A percentile compares a stretch with the other conserved stretches of the same genome.
Conservation (phyloP, 2,888 invertebrate genomes). For the Scaptomyza caliginosa region DNA sequence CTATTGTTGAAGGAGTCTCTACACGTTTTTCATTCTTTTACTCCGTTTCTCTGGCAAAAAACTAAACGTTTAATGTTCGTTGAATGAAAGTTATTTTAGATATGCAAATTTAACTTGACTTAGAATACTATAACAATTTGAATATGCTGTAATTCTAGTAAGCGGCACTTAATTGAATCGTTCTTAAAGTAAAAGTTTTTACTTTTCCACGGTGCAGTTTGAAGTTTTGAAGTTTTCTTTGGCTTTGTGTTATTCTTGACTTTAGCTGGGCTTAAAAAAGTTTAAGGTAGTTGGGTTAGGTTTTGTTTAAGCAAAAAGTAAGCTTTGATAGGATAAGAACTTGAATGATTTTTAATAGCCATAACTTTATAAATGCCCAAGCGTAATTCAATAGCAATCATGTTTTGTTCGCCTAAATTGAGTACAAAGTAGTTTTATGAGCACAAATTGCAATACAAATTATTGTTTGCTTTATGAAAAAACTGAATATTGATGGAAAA, state of each 20-base stretch:
- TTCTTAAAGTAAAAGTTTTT: not conserved
- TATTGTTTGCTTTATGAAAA: not conserved
- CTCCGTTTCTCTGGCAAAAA: constrained; percentile 1
- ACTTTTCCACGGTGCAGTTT: too few species aligned
- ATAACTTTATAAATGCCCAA: not conserved
- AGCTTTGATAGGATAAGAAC: not conserved
- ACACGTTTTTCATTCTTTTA: not conserved
- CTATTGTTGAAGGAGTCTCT: constrained; percentile 34
- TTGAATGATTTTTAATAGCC: not conserved
- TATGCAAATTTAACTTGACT: constrained; percentile 45
- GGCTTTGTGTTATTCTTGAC: not conserved
- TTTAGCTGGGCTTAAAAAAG: not conserved
- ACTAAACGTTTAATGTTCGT: constrained; percentile 16
- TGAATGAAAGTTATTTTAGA: constrained; percentile 41
- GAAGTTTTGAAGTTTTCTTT: not conserved
- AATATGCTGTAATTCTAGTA: constrained; percentile 27
- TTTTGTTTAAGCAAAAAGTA: not conserved
- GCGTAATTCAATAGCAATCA: too few species aligned
- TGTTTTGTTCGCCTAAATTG: too few species aligned
- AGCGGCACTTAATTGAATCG: constrained; percentile 14
- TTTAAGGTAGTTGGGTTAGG: not conserved
- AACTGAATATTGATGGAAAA: not conserved
- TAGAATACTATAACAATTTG: constrained; percentile 18
- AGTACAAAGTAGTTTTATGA: not conserved
- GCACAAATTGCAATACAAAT: not conserved